phyloP scores from a whole-genome alignment of 2,888 invertebrate genomes.

The Psylliodes chrysocephalus region DNA sequence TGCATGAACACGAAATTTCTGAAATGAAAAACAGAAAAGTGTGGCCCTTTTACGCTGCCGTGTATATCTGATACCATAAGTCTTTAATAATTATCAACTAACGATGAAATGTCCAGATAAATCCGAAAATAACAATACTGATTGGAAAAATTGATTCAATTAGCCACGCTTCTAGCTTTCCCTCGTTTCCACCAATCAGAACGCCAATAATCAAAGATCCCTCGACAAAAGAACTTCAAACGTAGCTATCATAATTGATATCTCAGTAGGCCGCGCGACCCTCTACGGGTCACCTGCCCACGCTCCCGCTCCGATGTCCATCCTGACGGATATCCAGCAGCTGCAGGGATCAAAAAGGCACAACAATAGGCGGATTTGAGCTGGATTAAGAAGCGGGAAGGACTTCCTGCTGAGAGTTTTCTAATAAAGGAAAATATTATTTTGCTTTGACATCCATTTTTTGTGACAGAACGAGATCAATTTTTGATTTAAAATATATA shows the following conservation, averaged over 20 bases:
- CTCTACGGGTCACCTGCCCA: slow-evolving; percentile 47
- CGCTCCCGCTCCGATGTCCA: neutral
- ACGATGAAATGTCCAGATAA: neutral
- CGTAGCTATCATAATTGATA: slow-evolving; percentile 53
- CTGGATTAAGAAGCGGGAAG: neutral
- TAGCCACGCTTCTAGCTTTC: slow-evolving; percentile 39
- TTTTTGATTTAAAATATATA: too few species aligned
- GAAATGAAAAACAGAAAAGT: too few species aligned
- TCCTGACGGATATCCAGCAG: neutral
- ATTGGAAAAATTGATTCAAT: slow-evolving; percentile 49
- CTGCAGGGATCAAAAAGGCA: slow-evolving; percentile 35
- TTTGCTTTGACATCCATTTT: too few species aligned
- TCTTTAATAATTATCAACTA: neutral
- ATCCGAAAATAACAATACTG: slow-evolving; percentile 34
- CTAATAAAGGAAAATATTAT: neutral
- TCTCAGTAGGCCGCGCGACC: slow-evolving; percentile 43
- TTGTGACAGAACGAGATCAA: too few species aligned
- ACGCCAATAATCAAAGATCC: slow-evolving; percentile 46
- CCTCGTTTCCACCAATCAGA: slow-evolving; percentile 49
- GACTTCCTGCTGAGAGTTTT: neutral
- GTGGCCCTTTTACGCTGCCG: too few species aligned
- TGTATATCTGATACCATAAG: too few species aligned
- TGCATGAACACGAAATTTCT: too few species aligned
- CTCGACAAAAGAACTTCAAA: slow-evolving; percentile 43
- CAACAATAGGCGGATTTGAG: slow-evolving; percentile 24